These are phyloP conservation scores for Sesamia inferens DNA, from an alignment of 2,888 invertebrate species.

Conservation along the genomic window DNA sequence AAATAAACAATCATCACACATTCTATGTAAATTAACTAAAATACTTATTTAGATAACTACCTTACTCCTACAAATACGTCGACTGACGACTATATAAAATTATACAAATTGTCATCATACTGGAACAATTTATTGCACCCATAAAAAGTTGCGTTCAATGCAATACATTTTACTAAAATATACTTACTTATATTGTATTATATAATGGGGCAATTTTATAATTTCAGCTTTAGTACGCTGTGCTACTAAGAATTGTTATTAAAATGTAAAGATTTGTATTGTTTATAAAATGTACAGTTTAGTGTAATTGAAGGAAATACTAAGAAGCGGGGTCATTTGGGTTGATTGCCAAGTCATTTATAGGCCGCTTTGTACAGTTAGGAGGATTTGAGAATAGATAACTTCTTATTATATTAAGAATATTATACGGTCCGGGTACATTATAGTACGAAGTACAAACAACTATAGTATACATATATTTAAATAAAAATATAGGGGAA, in stretches of 20 bases:
- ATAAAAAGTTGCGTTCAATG: slow-evolving; percentile 36
- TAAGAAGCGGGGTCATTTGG: neutral
- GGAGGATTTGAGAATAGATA: neutral
- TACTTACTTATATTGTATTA: slow-evolving; percentile 18
- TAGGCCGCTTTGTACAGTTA: slow-evolving; percentile 22
- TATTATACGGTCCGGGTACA: neutral
- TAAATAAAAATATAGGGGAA: neutral
- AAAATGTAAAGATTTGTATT: slow-evolving; percentile 14
- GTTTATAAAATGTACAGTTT: slow-evolving; percentile 9
- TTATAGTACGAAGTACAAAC: slow-evolving; percentile 8
- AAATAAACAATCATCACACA: slow-evolving; percentile 42
- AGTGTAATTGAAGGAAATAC: slow-evolving; percentile 27
- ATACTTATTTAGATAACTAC: slow-evolving; percentile 31
- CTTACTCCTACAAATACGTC: slow-evolving; percentile 52
- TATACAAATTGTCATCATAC: slow-evolving; percentile 28
- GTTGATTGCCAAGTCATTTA: neutral
- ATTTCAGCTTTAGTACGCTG: slow-evolving; percentile 16
- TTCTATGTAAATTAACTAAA: slow-evolving; percentile 35
- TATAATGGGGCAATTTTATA: slow-evolving; percentile 30
- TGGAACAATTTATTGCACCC: slow-evolving; percentile 31
- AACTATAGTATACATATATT: neutral
- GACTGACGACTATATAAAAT: slow-evolving; percentile 41
- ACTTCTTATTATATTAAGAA: slow-evolving; percentile 1
- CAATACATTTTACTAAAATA: slow-evolving; percentile 49
- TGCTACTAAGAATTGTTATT: neutral